Base-by-base conservation (phyloP, 2,888 invertebrate species). In the Emmelina monodactyla region DNA sequence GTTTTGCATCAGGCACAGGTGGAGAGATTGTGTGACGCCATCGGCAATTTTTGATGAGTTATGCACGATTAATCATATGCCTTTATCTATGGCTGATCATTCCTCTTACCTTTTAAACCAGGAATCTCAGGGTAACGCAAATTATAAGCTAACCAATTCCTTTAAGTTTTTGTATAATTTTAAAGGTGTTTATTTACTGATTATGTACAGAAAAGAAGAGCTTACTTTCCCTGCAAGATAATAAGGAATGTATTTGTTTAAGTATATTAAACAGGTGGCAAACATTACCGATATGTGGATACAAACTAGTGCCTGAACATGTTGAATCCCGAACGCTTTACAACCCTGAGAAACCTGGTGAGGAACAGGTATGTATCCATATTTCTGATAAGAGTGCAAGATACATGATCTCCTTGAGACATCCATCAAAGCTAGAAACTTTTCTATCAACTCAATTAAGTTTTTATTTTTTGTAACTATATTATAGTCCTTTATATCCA, bases 271-370 rank as follows among this genome's bases (percentile, higher is more conserved):
- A 87, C 44, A 83, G 84, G 36, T 88, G 94, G 88, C 76, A 88
- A 2, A 85, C 88, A 38, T 73, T 95, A 39, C 91, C 92, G 1
- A 68, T 88, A 34, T 86, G 90, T 46, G 94, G 94, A 1, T 87
- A 85, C 47, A 70, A 80, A 34, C 65, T 97, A 22, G 92, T 97
- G 0, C 93, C 93, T 0, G 95, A 97, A 59, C 95, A 97, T 63
- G 88, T 97, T 4, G 97, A 97, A 66, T 91, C 91, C 0, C 83
- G 97, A 35, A 83, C 89, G 0, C 80, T 97, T 10, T 90, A 84
- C 55, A 85, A 89, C 51, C 83, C 85, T 1, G 82, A 86, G 16
- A 86, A 86, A 53, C 90, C 91, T 0, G 91, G 88, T 16, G 12
- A 49, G 1, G 62, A 60, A 36, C 58, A 59, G 51, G 71, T 70